phyloP scores from a whole-genome alignment of 1,140 invertebrate genomes.

The Wasmannia auropunctata region DNA sequence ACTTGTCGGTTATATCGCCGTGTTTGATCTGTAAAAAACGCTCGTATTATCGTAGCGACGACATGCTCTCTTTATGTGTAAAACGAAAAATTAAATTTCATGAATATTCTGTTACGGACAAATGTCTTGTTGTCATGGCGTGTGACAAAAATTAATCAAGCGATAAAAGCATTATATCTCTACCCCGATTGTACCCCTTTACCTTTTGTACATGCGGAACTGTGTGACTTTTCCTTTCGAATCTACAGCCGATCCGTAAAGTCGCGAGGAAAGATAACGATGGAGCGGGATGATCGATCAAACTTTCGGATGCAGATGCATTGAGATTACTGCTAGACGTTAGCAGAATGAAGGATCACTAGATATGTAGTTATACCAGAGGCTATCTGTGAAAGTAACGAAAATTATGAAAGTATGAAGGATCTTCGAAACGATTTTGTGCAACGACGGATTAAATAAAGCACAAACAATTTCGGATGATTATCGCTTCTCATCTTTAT shows the following conservation, averaged over 20 bases:
- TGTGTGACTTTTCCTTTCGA: neutral
- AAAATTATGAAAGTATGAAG: neutral
- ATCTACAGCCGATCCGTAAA: neutral
- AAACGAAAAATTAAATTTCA: constrained; percentile 30
- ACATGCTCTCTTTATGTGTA: neutral
- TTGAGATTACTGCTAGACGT: neutral
- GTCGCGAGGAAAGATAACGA: neutral
- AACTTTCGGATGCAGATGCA: too few relatives aligned
- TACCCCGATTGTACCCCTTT: neutral
- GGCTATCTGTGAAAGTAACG: constrained; percentile 67
- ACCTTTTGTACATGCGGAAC: neutral
- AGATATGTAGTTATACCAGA: constrained; percentile 72
- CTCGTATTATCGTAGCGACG: neutral
- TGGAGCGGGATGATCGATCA: neutral
- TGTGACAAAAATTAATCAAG: constrained; percentile 42
- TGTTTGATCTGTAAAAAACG: neutral
- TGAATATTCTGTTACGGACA: constrained; percentile 40
- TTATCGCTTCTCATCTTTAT: neutral
- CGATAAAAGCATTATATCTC: neutral
- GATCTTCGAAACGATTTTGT: neutral
- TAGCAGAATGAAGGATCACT: constrained; percentile 70
- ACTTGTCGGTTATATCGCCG: neutral
- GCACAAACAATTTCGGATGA: neutral
- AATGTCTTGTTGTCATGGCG: neutral
- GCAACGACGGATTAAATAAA: neutral